These are phyloP conservation scores for Ibidorhyncha struthersii DNA, from an alignment of 2,113 vertebrate genomes.

Conservation along the genomic window DNA sequence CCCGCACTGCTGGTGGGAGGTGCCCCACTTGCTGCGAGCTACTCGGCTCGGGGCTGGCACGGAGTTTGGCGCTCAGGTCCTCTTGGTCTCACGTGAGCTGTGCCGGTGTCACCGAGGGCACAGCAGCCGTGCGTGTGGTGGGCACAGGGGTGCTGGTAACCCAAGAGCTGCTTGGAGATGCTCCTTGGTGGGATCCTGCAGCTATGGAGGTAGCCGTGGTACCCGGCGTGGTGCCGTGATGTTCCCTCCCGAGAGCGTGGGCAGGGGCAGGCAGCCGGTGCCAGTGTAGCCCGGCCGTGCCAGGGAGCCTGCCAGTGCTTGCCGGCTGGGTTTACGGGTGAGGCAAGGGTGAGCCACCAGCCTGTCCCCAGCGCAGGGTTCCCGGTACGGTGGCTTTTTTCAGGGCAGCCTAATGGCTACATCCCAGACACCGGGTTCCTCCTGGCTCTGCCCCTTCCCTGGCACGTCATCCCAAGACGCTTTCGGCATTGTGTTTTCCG, in stretches of 20 bases:
- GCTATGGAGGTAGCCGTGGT: not conserved
- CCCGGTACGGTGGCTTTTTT: not conserved
- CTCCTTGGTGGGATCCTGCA: not conserved
- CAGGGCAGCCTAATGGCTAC: rapidly evolving
- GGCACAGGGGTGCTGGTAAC: not conserved
- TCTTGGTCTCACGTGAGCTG: not conserved
- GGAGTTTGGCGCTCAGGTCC: rapidly evolving
- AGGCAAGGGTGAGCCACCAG: not conserved
- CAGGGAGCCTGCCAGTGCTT: not conserved
- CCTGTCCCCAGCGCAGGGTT: not conserved
- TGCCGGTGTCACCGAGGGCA: rapidly evolving
- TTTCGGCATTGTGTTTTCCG: not conserved
- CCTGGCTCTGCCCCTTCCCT: not conserved
- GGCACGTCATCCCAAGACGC: not conserved
- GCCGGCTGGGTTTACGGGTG: not conserved
- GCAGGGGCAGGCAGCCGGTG: not conserved
- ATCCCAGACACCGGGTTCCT: not conserved
- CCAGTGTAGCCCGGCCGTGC: not conserved
- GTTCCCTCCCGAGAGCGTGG: rapidly evolving
- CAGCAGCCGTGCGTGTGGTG: not conserved
- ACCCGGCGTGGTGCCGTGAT: rapidly evolving
- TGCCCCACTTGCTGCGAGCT: rapidly evolving
- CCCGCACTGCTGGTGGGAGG: rapidly evolving
- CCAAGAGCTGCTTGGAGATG: not conserved
- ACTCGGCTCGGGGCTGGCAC: not conserved